phyloP scores from a whole-genome alignment of 2,888 invertebrate species.

The Oligia strigilis region DNA sequence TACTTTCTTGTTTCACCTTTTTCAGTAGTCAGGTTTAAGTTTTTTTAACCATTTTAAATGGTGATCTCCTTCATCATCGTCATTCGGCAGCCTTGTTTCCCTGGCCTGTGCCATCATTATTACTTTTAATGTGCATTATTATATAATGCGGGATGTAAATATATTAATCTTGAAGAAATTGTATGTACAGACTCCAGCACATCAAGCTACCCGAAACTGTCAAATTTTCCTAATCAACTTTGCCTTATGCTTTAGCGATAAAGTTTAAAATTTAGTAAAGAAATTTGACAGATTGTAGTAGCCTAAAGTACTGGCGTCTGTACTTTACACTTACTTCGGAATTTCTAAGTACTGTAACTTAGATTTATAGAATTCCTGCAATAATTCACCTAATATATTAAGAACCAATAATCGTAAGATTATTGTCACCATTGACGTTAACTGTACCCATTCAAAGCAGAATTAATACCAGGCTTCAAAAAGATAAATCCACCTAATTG shows the following conservation, averaged over 20 bases:
- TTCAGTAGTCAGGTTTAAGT: no score
- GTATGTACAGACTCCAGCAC: no score
- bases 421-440: constrained; percentile 17
- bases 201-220: no score
- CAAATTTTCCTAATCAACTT: no score
- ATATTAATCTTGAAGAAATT: background rate
- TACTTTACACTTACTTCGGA: background rate
- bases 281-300: no score
- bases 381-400: background rate
- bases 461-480: constrained; percentile 25
- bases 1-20: no score
- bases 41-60: background rate
- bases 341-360: background rate
- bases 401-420: constrained; percentile 2
- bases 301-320: no score
- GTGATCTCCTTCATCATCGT: background rate
- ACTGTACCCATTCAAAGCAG: constrained; percentile 18
- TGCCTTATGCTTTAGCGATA: no score
- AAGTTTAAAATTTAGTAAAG: no score
- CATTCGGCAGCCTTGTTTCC: background rate
- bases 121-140: no score
- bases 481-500: constrained; percentile 53
- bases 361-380: background rate
- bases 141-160: no score
- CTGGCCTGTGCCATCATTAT: background rate